Evolutionary conservation across 92 coral and sea anemone genomes (phyloP), one percentile per base, ranked within the genome.

Genomic region (Zoanthus sociatus): DNA sequence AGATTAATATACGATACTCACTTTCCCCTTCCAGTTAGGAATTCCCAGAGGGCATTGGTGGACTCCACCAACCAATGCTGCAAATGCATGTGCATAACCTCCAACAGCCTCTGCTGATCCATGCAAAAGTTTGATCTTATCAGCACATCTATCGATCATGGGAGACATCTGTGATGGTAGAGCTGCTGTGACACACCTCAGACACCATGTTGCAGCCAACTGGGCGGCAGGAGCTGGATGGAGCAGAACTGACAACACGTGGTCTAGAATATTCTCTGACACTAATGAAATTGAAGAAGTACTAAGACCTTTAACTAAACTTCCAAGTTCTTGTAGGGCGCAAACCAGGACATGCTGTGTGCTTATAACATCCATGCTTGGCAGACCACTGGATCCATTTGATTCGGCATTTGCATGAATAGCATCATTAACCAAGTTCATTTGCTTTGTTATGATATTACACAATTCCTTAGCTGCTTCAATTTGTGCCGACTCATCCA

Each of bases 221-320:
- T 95, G 99, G n/a, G 97, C 94, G 21, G 99, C 99, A 10, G 99
- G 99, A 31, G 99, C 99, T 5, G 99, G 96, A 89, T 97, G 99
- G 31, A 93, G 87, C 76, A 95, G 86, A 44, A 97, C 98, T 12
- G 99, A 97, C 16, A 95, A 76, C 42, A 97, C 96, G 73, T 92
- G 96, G 55, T 97, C 99, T 47, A 97, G 83, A 54, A 95, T 69
- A 58, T 93, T 93, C 87, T 95, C 98, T 16, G 94, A 90, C 76
- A 97, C 95, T 60, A 97, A 93, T 21, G 98, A 82, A 84, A 90
- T 77, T 4, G 97, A 98, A 55, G 95, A 94, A 13, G 99, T 97
- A 13, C 97, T 91, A n/a, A 97, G 92, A 37, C 98, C 98, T 83
- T 93, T 96, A 9, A 97, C 92, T 37, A 97, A 92, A 48, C 98